phyloP scores from a whole-genome alignment of 2,797 vertebrate species.

The Falco biarmicus region DNA sequence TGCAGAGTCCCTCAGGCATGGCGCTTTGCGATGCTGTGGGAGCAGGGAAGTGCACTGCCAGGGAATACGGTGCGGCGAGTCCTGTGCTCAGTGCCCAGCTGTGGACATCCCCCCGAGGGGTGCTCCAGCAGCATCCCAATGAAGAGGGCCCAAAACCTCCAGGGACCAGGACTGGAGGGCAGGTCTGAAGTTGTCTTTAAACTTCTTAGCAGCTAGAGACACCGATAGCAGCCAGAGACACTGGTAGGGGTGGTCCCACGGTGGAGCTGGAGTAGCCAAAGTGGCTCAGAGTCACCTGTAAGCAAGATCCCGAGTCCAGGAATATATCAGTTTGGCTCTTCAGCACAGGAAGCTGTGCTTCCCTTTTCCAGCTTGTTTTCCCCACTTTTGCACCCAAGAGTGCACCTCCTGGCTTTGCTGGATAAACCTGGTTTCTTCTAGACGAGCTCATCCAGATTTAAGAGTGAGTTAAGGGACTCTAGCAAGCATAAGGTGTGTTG shows the following conservation, averaged over 20 bases:
- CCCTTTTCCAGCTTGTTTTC: neutral
- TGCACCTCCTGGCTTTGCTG: neutral
- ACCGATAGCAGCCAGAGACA: neutral
- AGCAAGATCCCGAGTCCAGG: neutral
- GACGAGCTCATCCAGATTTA: neutral
- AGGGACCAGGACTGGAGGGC: no score
- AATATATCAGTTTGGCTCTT: neutral
- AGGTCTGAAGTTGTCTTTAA: neutral
- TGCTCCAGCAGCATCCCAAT: neutral
- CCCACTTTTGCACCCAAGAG: neutral
- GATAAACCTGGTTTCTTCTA: neutral
- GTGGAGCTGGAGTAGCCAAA: neutral
- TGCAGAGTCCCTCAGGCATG: rapidly evolving
- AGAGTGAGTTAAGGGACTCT: neutral
- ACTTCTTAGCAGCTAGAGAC: neutral
- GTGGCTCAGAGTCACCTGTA: neutral
- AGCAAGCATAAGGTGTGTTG: neutral
- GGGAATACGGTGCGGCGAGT: rapidly evolving
- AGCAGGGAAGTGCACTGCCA: neutral
- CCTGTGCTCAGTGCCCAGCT: neutral
- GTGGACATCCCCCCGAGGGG: rapidly evolving
- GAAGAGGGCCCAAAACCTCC: neutral
- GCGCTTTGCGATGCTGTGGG: neutral
- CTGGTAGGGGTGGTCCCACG: neutral
- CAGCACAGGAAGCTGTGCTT: neutral